Conservation (phyloP, 2,797 vertebrate species). For the Chaetophractus vellerosus region DNA sequence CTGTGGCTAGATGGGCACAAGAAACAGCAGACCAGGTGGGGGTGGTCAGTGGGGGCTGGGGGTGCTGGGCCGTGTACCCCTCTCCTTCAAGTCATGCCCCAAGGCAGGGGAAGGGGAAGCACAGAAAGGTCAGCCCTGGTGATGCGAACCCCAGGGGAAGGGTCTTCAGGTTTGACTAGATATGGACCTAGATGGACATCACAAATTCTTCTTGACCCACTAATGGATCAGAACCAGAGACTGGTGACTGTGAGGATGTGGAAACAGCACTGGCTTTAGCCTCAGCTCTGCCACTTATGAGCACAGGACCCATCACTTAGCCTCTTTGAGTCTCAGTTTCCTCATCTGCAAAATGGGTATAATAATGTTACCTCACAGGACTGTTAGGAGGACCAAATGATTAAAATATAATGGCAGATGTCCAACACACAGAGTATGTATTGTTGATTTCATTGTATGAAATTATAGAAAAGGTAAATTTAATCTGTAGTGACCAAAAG, state of each 20-base stretch:
- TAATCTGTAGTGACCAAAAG: neutral
- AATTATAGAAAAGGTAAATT: neutral
- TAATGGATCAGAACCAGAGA: neutral
- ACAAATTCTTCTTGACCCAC: neutral
- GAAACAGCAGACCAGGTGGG: neutral
- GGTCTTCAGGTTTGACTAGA: neutral
- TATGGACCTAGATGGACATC: neutral
- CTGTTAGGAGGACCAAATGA: neutral
- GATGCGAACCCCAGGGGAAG: neutral
- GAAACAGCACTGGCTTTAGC: no score
- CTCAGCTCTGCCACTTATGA: neutral
- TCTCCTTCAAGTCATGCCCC: neutral
- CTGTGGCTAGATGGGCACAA: neutral
- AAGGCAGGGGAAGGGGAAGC: no score
- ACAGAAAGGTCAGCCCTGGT: neutral
- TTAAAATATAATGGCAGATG: neutral
- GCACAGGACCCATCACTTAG: neutral
- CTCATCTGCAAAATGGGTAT: neutral
- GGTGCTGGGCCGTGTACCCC: neutral
- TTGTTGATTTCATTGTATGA: neutral
- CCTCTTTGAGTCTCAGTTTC: neutral
- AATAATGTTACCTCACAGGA: neutral
- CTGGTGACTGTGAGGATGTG: neutral
- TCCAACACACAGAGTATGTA: neutral
- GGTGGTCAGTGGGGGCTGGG: neutral